These are phyloP conservation scores for Chymomyza caudatula DNA, from an alignment of 2,888 invertebrate genomes.

Conservation along the genomic window DNA sequence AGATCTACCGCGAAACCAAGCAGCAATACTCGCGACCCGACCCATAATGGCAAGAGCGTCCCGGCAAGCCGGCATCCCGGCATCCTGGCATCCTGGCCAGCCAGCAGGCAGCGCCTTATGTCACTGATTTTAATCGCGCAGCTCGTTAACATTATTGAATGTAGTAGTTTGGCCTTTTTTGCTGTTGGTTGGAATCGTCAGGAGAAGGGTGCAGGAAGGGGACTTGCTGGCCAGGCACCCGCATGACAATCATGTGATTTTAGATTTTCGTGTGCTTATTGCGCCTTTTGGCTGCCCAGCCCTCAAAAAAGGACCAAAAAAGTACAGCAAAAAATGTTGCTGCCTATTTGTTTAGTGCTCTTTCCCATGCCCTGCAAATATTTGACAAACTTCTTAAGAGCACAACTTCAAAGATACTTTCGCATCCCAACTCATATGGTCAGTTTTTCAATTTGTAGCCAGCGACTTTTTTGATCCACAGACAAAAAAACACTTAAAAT, in stretches of 20 bases:
- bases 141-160: conserved; percentile 69
- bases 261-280: conserved; percentile 38
- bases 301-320: neutral
- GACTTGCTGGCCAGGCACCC: conserved; percentile 31
- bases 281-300: conserved; percentile 50
- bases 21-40: conserved; percentile 19
- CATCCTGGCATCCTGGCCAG: conserved; percentile 13
- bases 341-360: neutral
- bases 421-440: conserved; percentile 49
- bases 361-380: conserved; percentile 43
- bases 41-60: too few relatives aligned
- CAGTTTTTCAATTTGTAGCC: conserved; percentile 47
- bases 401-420: conserved; percentile 35
- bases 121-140: conserved; percentile 67
- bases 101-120: conserved; percentile 56
- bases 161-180: conserved; percentile 49
- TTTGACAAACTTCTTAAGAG: conserved; percentile 57
- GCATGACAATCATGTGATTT: conserved; percentile 32
- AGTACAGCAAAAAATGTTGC: neutral
- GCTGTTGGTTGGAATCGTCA: neutral
- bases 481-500: conserved; percentile 45
- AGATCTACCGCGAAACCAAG: conserved; percentile 26
- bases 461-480: conserved; percentile 22
- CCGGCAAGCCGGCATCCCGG: conserved; percentile 10
- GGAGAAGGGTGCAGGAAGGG: conserved; percentile 28